These are phyloP conservation scores for Falco rusticolus DNA, from an alignment of 2,797 vertebrate species.

Conservation along the genomic window DNA sequence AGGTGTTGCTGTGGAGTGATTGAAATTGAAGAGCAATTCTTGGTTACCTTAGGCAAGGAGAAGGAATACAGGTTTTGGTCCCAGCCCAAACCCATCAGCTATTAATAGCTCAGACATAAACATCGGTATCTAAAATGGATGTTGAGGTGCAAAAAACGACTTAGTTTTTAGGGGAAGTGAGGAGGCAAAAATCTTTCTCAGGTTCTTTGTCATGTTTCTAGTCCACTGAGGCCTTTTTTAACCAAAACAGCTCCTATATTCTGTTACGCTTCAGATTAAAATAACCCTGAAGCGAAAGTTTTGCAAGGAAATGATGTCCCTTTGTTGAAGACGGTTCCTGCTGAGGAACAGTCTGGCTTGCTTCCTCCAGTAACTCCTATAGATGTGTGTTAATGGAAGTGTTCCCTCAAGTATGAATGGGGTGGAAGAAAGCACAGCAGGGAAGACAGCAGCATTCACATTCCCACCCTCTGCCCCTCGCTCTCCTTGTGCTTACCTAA, in stretches of 20 bases:
- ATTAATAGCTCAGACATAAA: slow-evolving; percentile 3
- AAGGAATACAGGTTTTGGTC: background rate
- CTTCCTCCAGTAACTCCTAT: background rate
- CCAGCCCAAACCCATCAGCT: background rate
- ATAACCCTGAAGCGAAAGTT: background rate
- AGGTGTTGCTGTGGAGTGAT: background rate
- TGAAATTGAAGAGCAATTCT: background rate
- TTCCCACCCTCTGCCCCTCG: background rate
- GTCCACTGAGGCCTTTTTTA: background rate
- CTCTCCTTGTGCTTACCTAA: background rate
- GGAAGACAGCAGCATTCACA: background rate
- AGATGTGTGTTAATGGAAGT: background rate
- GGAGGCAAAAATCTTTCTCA: background rate
- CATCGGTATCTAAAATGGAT: background rate
- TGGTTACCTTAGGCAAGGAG: background rate
- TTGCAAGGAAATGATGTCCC: background rate
- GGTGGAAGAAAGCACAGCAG: background rate
- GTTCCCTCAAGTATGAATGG: background rate
- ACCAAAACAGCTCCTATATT: slow-evolving; percentile 9
- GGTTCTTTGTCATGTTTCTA: background rate
- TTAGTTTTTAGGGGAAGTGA: background rate
- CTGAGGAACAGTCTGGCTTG: background rate
- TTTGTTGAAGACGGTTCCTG: slow-evolving; percentile 27
- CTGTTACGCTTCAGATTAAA: slow-evolving; percentile 5
- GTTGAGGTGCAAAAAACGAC: background rate